Conservation (phyloP, 2,113 vertebrate genomes). For the Neogale vison region DNA sequence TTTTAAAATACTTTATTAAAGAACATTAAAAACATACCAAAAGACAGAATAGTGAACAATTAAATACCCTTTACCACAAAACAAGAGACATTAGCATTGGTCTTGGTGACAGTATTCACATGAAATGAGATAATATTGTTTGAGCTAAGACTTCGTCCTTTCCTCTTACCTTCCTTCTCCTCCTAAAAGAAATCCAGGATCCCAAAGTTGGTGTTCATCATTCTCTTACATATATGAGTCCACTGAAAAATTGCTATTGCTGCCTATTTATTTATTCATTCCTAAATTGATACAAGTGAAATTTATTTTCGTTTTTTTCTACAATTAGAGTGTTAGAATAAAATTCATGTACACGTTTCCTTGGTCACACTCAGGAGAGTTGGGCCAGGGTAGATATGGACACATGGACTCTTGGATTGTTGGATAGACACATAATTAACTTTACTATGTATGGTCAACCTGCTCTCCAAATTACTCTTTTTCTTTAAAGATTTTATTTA, state of each 20-base stretch:
- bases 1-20: constrained; percentile 49
- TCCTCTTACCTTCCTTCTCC: background rate
- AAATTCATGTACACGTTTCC: background rate
- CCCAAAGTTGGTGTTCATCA: background rate
- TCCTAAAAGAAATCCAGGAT: background rate
- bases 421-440: background rate
- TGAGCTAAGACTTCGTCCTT: background rate
- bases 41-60: background rate
- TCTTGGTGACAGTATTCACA: background rate
- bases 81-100: background rate
- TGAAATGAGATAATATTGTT: background rate
- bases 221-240: background rate
- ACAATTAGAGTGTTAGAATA: background rate
- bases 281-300: constrained; percentile 16
- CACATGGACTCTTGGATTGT: background rate
- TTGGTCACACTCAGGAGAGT: background rate
- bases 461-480: background rate
- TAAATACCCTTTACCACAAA: background rate
- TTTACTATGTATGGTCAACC: background rate
- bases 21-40: background rate
- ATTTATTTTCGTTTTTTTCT: background rate
- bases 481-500: too few species aligned
- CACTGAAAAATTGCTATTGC: constrained; percentile 8
- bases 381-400: background rate
- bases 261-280: constrained; percentile 15